A percentile compares a stretch with the other conserved stretches of the same genome.
Conservation (phyloP, 2,797 vertebrate species). For the Cossypha polioptera region DNA sequence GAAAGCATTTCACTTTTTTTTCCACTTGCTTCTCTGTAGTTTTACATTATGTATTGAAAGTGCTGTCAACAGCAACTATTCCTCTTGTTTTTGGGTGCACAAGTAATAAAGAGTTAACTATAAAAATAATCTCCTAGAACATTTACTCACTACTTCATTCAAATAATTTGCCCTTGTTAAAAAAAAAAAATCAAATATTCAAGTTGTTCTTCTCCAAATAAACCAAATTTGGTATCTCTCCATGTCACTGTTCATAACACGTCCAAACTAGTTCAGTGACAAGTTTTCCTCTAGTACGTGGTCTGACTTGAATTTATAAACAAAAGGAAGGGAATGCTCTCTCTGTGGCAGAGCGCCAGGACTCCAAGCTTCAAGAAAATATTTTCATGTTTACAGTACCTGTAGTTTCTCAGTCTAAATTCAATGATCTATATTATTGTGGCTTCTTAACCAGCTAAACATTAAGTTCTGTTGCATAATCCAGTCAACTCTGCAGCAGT, state of each 20-base stretch:
- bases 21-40: background rate
- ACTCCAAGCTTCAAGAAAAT: background rate
- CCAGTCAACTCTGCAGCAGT: background rate
- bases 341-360: background rate
- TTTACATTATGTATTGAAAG: background rate
- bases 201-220: background rate
- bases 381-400: background rate
- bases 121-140: background rate
- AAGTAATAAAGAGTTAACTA: background rate
- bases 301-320: background rate
- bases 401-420: background rate
- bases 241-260: background rate
- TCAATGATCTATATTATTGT: background rate
- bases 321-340: background rate
- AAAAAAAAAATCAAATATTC: background rate
- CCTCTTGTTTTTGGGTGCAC: background rate
- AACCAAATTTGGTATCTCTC: background rate
- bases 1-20: background rate
- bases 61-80: background rate
- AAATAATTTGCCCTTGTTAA: background rate
- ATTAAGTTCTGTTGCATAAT: background rate
- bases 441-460: background rate
- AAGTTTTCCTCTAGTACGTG: background rate
- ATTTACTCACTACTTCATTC: background rate
- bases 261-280: background rate